phyloP scores from a whole-genome alignment of 64 coral and sea anemone genomes.

The Catalaphyllia jardinei region DNA sequence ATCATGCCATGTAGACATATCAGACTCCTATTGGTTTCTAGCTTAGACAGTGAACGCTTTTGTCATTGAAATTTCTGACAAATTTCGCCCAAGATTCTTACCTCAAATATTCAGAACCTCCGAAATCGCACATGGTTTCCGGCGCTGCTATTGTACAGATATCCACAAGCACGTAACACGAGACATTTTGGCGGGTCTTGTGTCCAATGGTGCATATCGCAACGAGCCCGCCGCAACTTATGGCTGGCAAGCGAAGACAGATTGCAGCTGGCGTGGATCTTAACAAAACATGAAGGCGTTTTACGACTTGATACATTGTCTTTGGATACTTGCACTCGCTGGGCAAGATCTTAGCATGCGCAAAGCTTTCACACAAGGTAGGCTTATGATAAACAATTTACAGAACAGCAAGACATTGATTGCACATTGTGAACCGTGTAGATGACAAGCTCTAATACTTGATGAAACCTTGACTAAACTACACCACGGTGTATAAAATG shows the following conservation, averaged over 20 bases:
- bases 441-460: no score
- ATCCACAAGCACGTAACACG: neutral
- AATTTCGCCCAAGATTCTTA: neutral
- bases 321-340: neutral
- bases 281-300: neutral
- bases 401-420: neutral
- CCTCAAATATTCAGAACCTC: neutral
- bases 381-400: neutral
- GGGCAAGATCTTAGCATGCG: neutral
- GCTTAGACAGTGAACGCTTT: neutral
- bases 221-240: neutral
- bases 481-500: no score
- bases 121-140: neutral
- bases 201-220: slow-evolving; percentile 28
- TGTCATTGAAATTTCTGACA: slow-evolving; percentile 33
- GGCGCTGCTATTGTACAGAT: slow-evolving; percentile 10
- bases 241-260: neutral
- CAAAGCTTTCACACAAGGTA: slow-evolving; percentile 14
- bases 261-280: neutral
- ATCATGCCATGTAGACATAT: neutral
- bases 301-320: neutral
- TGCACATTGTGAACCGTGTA: neutral
- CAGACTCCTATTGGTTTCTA: neutral
- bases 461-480: no score
- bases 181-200: slow-evolving; percentile 35